A percentile compares a stretch with the other conserved stretches of the same genome.
phyloP scores from a whole-genome alignment of 2,797 vertebrate species.

The Muscicapa comitata region DNA sequence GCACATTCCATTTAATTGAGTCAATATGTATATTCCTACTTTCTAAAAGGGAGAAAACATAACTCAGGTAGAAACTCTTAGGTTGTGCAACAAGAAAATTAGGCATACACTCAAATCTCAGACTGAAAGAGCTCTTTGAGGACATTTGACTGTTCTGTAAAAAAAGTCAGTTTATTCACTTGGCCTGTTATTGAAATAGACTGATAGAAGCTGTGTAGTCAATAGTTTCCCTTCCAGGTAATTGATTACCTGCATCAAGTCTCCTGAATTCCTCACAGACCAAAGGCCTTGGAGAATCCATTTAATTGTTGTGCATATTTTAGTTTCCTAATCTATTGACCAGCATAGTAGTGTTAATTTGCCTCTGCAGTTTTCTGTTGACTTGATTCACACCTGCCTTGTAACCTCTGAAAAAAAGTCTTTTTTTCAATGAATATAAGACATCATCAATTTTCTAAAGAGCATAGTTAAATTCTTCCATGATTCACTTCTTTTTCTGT shows the following conservation, averaged over 20 bases:
- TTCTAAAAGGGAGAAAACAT: not conserved
- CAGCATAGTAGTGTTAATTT: not conserved
- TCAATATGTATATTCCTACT: not conserved
- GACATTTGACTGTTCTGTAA: not conserved
- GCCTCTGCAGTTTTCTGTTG: not conserved
- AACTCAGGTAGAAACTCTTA: not conserved
- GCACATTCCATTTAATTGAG: not conserved
- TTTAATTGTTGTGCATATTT: not conserved
- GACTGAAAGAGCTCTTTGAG: not conserved
- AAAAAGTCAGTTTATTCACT: not conserved
- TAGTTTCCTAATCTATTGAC: not conserved
- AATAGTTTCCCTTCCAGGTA: constrained; percentile 7
- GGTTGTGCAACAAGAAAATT: not conserved
- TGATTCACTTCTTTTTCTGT: not conserved
- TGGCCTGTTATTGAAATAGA: constrained; percentile 52
- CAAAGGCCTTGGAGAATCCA: not conserved
- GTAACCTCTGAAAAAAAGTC: not conserved
- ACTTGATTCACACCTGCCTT: not conserved
- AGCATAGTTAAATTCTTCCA: not conserved
- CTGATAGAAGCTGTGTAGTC: constrained; percentile 39
- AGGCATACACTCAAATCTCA: not conserved
- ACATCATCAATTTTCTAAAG: not conserved
- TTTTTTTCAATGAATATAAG: not conserved
- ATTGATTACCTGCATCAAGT: not conserved
- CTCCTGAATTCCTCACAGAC: not conserved